Evolutionary conservation across 2,113 vertebrate genomes (phyloP), one percentile per base, ranked within the genome.

Genomic region (Leptocoma aspasia): DNA sequence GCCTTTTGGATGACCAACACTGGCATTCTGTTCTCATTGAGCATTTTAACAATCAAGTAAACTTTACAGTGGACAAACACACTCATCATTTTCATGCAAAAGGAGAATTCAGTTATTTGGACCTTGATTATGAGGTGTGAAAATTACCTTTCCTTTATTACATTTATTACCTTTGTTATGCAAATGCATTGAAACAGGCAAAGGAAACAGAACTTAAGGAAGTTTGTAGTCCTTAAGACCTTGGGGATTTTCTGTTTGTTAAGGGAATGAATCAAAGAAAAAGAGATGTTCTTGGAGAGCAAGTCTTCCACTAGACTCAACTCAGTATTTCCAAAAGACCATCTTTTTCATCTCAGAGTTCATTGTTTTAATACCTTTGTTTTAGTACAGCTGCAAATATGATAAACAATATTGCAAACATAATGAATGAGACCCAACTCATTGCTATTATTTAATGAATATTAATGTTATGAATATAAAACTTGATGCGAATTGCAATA

Each of bases 1-100:
- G 99, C 94, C 97, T 99, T 89, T 97, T 99, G 80, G 99, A 99
- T 39, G 99, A 99, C 90, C 99, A 99, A 24, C 99, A 99, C 68
- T 99, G 99, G 99, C 99, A 99, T 95, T 97, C 97, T 7, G 97
- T 99, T 86, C 94, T 98, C 39, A 95, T 99, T 92, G 99, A 99
- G 93, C 97, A 95, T 35, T 94, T 98, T 96, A 98, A 97, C 96
- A 97, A 96, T 49, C 98, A 98, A 94, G 97, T 99, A 93, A 99
- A 99, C 98, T 98, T 99, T 89, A 99, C 99, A 3, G 99, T 99
- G 97, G 99, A 99, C 94, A 98, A 98, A 95, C 98, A 98, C 85
- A 98, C 97, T 52, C 97, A 95, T 80, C 97, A 95, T 95, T 98
- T 99, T 95, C 98, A 97, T 49, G 89, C 98, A 76, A 98, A 98